Percentiles rank a stretch among this genome's conserved stretches.
These are phyloP conservation scores for Brachyalestes nurse DNA, from an alignment of 2,797 vertebrate genomes.

Conservation along the genomic window DNA sequence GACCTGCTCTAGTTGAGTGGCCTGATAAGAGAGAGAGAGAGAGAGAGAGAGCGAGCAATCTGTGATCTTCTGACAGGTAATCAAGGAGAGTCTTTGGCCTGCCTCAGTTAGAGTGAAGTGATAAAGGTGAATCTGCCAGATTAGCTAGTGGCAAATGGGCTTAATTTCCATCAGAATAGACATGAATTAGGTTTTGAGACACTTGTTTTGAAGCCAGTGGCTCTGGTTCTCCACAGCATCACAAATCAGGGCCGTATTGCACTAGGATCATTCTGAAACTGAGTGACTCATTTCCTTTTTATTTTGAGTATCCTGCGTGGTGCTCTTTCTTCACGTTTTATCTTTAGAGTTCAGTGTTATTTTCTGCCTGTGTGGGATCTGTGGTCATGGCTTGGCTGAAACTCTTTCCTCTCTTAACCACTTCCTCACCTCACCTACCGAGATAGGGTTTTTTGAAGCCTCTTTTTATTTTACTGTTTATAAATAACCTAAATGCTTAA, in stretches of 20 bases:
- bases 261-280: background rate
- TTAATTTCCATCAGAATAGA: background rate
- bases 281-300: background rate
- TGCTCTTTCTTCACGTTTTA: constrained; percentile 24
- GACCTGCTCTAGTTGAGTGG: background rate
- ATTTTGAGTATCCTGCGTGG: background rate
- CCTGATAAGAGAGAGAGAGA: background rate
- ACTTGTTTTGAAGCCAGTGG: background rate
- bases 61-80: background rate
- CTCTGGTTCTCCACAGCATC: background rate
- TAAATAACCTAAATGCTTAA: too few species aligned
- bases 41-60: background rate
- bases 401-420: constrained; percentile 17
- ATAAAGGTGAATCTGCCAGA: background rate
- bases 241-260: background rate
- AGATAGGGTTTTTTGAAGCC: background rate
- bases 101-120: background rate
- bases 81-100: background rate
- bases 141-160: background rate
- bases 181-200: background rate
- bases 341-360: background rate
- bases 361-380: constrained; percentile 25
- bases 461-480: too few species aligned
- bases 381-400: constrained; percentile 31
- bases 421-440: constrained; percentile 5